These are phyloP conservation scores for Sebastes flavidus DNA, from an alignment of 2,797 vertebrate genomes.

Conservation along the genomic window DNA sequence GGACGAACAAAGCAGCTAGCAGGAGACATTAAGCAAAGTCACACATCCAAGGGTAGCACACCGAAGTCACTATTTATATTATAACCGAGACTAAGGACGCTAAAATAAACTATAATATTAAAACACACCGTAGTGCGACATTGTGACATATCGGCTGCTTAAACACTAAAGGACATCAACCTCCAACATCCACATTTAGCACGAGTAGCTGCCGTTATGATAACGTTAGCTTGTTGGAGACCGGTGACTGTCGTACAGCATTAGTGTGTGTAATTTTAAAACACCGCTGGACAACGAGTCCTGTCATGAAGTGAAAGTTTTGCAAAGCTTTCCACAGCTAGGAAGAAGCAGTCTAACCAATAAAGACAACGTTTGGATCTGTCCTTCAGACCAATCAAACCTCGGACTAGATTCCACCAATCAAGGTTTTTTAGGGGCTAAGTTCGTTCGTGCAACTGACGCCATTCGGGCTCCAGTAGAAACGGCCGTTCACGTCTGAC, in stretches of 20 bases:
- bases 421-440: conserved; percentile 87
- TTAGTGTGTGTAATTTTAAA: conserved; percentile 20
- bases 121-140: neutral
- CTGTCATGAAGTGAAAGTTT: conserved; percentile 75
- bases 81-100: neutral
- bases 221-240: conserved; percentile 49
- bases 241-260: neutral
- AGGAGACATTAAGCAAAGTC: neutral
- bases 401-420: conserved; percentile 92
- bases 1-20: conserved; percentile 20
- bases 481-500: neutral
- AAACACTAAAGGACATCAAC: neutral
- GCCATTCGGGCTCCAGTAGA: conserved; percentile 80
- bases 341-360: conserved; percentile 86
- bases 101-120: neutral
- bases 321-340: conserved; percentile 79
- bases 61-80: neutral
- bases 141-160: neutral
- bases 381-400: conserved; percentile 94
- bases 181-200: neutral
- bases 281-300: conserved; percentile 39
- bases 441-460: conserved; percentile 80
- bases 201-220: neutral
- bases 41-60: neutral
- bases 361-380: conserved; percentile 89